Evolutionary conservation across 1,140 invertebrate genomes (phyloP).

Genomic region (Eulimnadia texana): DNA sequence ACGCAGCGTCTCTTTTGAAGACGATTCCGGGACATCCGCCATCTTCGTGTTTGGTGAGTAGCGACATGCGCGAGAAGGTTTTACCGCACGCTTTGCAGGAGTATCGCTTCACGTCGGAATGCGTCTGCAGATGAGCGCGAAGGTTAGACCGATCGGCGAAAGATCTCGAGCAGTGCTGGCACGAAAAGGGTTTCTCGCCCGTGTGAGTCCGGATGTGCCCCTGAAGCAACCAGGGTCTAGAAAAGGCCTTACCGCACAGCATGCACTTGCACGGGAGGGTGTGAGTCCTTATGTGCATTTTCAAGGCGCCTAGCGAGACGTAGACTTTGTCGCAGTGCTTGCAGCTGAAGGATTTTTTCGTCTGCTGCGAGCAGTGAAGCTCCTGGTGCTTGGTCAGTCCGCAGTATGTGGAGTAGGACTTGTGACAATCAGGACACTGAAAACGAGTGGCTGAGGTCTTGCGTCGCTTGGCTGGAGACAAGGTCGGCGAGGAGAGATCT

Average conservation of each 20-base stretch:
- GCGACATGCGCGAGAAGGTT: constrained; percentile 94
- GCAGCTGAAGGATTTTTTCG: constrained; percentile 83
- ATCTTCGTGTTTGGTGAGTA: constrained; percentile 84
- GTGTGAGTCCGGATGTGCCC: constrained; percentile 89
- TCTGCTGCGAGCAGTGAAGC: constrained; percentile 76
- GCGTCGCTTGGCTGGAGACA: not conserved
- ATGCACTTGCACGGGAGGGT: constrained; percentile 95
- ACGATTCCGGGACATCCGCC: constrained; percentile 55
- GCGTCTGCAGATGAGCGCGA: constrained; percentile 89
- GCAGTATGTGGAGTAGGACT: constrained; percentile 92
- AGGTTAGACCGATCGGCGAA: constrained; percentile 95
- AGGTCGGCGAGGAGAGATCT: constrained; percentile 11
- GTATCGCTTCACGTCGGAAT: constrained; percentile 96
- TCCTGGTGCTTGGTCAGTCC: constrained; percentile 90
- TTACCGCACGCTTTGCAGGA: constrained; percentile 82
- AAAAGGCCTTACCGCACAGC: constrained; percentile 93
- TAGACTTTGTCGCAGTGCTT: constrained; percentile 95
- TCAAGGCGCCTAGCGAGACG: constrained; percentile 83
- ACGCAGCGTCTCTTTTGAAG: constrained; percentile 10
- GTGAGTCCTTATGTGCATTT: constrained; percentile 98
- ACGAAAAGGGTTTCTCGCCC: constrained; percentile 93
- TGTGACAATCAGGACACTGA: constrained; percentile 80
- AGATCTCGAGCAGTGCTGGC: constrained; percentile 81
- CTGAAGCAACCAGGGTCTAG: constrained; percentile 87
- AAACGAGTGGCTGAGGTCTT: constrained; percentile 37